phyloP scores from a whole-genome alignment of 23 tunicate species.

The Ascidia mentula region DNA sequence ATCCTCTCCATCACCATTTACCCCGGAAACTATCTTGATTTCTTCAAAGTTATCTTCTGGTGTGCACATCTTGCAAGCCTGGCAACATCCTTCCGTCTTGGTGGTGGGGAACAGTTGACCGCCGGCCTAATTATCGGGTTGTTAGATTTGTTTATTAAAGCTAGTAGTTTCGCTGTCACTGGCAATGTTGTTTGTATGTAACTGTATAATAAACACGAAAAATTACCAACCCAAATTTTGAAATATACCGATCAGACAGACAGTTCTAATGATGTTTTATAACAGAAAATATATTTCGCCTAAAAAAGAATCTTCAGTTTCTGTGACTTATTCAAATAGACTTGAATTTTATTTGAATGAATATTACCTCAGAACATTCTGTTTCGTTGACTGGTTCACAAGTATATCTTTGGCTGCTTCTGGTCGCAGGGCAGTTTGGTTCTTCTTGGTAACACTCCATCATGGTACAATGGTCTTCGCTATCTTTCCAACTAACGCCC shows the following conservation, averaged over 20 bases:
- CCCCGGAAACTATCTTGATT: not conserved
- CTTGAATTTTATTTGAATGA: no score
- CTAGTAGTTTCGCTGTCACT: no score
- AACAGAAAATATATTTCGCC: no score
- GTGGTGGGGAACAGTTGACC: slow-evolving; percentile 10
- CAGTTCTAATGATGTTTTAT: no score
- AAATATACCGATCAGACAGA: no score
- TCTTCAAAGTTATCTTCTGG: not conserved
- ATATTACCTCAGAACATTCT: not conserved
- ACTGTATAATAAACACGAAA: no score
- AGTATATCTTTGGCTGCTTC: not conserved
- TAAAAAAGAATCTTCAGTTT: not conserved
- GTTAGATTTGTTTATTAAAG: no score
- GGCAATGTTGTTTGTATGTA: no score
- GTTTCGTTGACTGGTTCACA: slow-evolving; percentile 12
- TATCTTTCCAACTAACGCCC: not conserved
- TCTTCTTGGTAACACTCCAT: not conserved
- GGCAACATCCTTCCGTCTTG: slow-evolving; percentile 11
- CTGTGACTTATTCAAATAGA: not conserved
- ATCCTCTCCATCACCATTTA: not conserved
- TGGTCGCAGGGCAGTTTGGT: not conserved
- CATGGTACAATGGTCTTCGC: slow-evolving; percentile 1
- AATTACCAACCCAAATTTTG: no score
- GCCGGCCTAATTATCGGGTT: slow-evolving; percentile 18
- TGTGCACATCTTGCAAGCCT: slow-evolving; percentile 17